Evolutionary conservation across 1,140 invertebrate genomes (phyloP).

Genomic region (Drosophila dunni): DNA sequence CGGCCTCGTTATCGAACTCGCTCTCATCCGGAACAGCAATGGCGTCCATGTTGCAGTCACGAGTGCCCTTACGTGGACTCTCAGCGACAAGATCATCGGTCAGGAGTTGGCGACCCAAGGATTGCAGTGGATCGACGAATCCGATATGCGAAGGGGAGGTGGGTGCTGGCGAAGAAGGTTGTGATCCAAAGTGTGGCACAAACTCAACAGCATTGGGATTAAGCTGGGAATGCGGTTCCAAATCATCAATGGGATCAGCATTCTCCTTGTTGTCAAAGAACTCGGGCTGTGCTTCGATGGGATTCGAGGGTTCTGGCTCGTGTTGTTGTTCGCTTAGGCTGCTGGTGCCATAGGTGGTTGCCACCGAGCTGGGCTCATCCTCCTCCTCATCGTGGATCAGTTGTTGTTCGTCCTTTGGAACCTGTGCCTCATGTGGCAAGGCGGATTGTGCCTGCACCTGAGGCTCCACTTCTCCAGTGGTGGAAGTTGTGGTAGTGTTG

Average conservation of each 20-base stretch:
- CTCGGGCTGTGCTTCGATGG: constrained; percentile 16
- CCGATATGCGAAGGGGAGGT: not conserved
- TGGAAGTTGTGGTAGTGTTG: constrained; percentile 66
- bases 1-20: constrained; percentile 73
- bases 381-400: constrained; percentile 60
- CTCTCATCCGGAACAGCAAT: constrained; percentile 70
- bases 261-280: constrained; percentile 71
- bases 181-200: constrained; percentile 74
- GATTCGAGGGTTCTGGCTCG: constrained; percentile 16
- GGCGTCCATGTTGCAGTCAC: constrained; percentile 63
- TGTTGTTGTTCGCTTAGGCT: constrained; percentile 67
- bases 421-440: constrained; percentile 20
- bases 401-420: constrained; percentile 37
- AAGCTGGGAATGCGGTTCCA: constrained; percentile 45
- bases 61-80: constrained; percentile 73
- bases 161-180: constrained; percentile 65
- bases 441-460: constrained; percentile 20
- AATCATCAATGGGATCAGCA: constrained; percentile 43
- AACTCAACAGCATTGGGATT: constrained; percentile 79
- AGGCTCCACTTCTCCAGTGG: constrained; percentile 64
- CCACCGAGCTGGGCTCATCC: constrained; percentile 77
- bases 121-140: constrained; percentile 22
- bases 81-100: constrained; percentile 73
- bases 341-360: constrained; percentile 78
- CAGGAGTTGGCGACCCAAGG: constrained; percentile 55